Percentiles rank a stretch among this genome's conserved stretches.
phyloP scores from a whole-genome alignment of 2,113 vertebrate genomes.

The Bubalus kerabau region DNA sequence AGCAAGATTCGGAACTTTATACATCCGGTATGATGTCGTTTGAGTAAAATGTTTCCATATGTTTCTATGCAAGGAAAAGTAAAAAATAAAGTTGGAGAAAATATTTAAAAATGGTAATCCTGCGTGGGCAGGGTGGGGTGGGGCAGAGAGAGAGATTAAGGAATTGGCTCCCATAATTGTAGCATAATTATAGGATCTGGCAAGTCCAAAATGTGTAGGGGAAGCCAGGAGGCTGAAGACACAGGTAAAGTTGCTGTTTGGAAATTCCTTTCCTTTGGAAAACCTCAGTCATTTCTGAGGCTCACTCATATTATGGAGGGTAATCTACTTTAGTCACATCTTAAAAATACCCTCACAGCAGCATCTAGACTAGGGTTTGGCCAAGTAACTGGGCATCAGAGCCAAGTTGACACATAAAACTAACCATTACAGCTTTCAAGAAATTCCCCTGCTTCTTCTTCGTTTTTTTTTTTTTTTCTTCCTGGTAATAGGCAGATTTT shows the following conservation, averaged over 20 bases:
- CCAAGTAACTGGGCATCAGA: background rate
- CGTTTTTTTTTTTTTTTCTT: background rate
- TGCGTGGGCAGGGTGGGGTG: background rate
- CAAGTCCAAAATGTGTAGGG: background rate
- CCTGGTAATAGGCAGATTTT: background rate
- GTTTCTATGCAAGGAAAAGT: background rate
- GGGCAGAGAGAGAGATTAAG: background rate
- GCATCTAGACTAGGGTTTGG: background rate
- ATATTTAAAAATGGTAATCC: background rate
- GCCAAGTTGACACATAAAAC: background rate
- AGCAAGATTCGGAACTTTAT: background rate
- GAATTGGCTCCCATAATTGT: background rate
- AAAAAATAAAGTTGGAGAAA: background rate
- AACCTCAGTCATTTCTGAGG: background rate
- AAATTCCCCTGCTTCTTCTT: background rate
- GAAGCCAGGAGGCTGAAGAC: background rate
- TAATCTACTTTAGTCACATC: background rate
- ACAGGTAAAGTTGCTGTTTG: background rate
- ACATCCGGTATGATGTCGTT: background rate
- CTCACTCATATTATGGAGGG: background rate
- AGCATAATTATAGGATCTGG: background rate
- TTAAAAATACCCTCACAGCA: background rate
- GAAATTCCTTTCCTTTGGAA: background rate
- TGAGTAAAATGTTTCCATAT: slow-evolving; percentile 19
- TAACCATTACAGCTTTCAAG: background rate